A percentile compares a stretch with the other conserved stretches of the same genome.
Evolutionary conservation across 1,140 invertebrate genomes (phyloP).

Genomic region (Harlomillsia oculata): DNA sequence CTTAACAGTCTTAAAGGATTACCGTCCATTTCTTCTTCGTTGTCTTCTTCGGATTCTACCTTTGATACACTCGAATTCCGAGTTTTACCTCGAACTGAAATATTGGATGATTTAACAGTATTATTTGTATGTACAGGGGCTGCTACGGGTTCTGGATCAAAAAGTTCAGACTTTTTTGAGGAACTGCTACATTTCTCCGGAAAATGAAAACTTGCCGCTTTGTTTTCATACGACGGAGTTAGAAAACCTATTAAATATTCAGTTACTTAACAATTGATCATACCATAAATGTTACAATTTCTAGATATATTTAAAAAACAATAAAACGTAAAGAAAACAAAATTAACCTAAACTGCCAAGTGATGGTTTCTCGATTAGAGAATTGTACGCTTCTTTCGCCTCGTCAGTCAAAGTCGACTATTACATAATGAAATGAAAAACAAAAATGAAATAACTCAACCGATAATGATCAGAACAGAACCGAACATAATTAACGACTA

Average conservation of each 20-base stretch:
- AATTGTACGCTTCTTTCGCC: conserved; percentile 80
- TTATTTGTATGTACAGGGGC: background rate
- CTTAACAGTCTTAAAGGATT: conserved; percentile 66
- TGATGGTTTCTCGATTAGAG: conserved; percentile 65
- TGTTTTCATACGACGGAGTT: conserved; percentile 33
- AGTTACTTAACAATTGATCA: background rate
- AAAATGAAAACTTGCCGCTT: conserved; percentile 33
- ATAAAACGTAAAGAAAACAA: conserved; percentile 16
- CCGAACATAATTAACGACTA: conserved; percentile 36
- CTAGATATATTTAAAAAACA: background rate
- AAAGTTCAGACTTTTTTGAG: conserved; percentile 32
- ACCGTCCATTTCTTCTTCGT: conserved; percentile 42
- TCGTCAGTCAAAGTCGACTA: conserved; percentile 47
- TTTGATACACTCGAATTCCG: conserved; percentile 3
- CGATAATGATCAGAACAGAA: conserved; percentile 31
- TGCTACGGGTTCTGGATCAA: conserved; percentile 11
- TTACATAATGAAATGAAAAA: conserved; percentile 29
- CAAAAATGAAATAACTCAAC: conserved; percentile 32
- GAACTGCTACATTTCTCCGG: conserved; percentile 29
- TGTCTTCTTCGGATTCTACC: conserved; percentile 31
- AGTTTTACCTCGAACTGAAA: too few relatives aligned
- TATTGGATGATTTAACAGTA: too few relatives aligned
- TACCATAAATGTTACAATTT: background rate
- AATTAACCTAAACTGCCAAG: conserved; percentile 30
- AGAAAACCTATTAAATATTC: conserved; percentile 24